Conservation (phyloP, 2,888 invertebrate genomes). For the Protophormia terraenovae region DNA sequence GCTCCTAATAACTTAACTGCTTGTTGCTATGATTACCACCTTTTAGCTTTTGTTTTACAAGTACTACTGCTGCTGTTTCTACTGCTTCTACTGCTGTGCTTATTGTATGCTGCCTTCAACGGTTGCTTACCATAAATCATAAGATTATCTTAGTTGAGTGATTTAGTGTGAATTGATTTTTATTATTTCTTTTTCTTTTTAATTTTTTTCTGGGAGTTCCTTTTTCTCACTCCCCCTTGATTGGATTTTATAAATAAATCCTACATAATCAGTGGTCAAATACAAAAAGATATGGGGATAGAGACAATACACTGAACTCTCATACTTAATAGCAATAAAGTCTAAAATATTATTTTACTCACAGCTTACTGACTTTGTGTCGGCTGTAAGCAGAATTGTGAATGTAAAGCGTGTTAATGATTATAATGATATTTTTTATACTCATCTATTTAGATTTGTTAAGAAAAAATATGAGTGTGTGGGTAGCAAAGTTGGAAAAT, state of each 20-base stretch:
- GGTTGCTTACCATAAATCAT: constrained; percentile 54
- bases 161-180: constrained; percentile 66
- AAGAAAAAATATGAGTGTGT: too few relatives aligned
- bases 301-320: neutral
- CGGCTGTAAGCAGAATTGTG: neutral
- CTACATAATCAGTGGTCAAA: constrained; percentile 45
- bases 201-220: neutral
- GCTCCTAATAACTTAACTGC: neutral
- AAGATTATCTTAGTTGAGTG: constrained; percentile 60
- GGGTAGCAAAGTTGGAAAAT: too few relatives aligned
- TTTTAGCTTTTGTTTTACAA: constrained; percentile 8
- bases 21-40: neutral
- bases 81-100: neutral
- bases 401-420: neutral
- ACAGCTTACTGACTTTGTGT: neutral
- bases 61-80: neutral
- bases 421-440: neutral
- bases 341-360: constrained; percentile 7
- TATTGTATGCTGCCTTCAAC: constrained; percentile 11
- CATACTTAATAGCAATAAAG: neutral
- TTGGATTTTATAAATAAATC: constrained; percentile 40
- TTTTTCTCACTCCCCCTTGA: neutral
- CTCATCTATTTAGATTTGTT: neutral
- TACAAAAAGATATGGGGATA: neutral
- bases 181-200: neutral